Evolutionary conservation across 2,888 invertebrate species (phyloP).

Genomic region (Aspidiotus rigidus): DNA sequence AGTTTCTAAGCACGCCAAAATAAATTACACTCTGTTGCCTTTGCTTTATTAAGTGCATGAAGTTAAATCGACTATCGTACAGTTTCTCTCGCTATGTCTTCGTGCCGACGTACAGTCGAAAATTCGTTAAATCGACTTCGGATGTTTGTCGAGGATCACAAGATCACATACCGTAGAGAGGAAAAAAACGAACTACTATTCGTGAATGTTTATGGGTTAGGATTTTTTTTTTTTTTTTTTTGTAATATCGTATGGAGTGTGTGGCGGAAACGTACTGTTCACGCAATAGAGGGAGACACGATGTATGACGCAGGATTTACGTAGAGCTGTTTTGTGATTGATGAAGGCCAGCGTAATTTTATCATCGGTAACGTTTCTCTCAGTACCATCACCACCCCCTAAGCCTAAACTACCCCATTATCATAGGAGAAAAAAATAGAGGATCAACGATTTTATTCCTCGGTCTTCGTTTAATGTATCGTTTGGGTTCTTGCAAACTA

Average conservation of each 20-base stretch:
- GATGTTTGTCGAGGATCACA: slow-evolving; percentile 2
- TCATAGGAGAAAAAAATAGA: neutral
- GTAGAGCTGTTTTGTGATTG: neutral
- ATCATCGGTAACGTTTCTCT: slow-evolving; percentile 1
- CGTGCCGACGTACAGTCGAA: neutral
- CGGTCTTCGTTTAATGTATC: no score
- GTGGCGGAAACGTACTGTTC: neutral
- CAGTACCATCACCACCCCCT: no score
- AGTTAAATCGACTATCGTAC: no score
- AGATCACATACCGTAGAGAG: neutral
- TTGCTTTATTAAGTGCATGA: no score
- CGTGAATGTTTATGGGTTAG: neutral
- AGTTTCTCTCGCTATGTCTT: no score
- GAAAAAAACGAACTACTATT: neutral
- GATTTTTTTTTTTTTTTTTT: slow-evolving; percentile 1
- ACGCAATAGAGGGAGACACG: neutral
- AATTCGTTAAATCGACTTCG: neutral
- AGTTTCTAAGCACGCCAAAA: no score
- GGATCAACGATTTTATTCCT: neutral
- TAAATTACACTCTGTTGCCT: no score
- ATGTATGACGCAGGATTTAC: slow-evolving; percentile 1
- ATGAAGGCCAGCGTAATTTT: neutral
- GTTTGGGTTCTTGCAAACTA: no score
- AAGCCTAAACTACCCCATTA: neutral
- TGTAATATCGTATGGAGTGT: neutral